Evolutionary conservation across 2,888 invertebrate species (phyloP).

Genomic region (Cryptocephalus primarius): DNA sequence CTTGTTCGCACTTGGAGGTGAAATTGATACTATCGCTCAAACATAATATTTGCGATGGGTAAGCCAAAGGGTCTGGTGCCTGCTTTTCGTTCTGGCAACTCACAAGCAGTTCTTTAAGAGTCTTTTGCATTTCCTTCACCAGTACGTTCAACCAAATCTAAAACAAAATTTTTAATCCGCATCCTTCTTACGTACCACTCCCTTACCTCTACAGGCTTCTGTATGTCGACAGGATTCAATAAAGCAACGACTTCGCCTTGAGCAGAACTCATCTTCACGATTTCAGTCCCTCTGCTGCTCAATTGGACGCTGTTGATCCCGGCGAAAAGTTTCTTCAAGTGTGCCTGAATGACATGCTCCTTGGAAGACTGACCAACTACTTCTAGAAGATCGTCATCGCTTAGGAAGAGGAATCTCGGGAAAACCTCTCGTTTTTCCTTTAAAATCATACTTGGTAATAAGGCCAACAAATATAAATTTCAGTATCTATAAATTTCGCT

Average conservation of each 20-base stretch:
- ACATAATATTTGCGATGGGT: constrained; percentile 73
- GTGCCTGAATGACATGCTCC: constrained; percentile 80
- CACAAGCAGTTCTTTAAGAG: constrained; percentile 58
- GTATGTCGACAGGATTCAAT: constrained; percentile 56
- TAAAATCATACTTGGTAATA: constrained; percentile 11
- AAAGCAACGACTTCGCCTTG: constrained; percentile 65
- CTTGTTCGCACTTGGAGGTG: constrained; percentile 72
- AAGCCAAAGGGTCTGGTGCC: constrained; percentile 50
- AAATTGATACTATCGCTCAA: constrained; percentile 77
- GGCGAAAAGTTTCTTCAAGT: constrained; percentile 93
- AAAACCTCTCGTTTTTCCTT: constrained; percentile 90
- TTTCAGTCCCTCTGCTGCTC: constrained; percentile 37
- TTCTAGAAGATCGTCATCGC: constrained; percentile 95
- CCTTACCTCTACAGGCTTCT: constrained; percentile 66
- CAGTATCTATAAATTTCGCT: too few relatives aligned
- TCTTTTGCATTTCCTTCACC: constrained; percentile 70
- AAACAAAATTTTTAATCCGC: constrained; percentile 14
- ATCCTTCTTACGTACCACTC: background rate
- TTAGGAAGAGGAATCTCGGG: constrained; percentile 93
- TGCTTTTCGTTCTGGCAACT: constrained; percentile 42
- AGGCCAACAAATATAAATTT: too few relatives aligned
- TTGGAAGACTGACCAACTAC: constrained; percentile 88
- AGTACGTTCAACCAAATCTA: constrained; percentile 69
- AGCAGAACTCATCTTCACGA: constrained; percentile 57
- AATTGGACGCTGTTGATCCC: constrained; percentile 74